phyloP scores from a whole-genome alignment of 2,888 invertebrate genomes.

The Ptilodon capucinus region DNA sequence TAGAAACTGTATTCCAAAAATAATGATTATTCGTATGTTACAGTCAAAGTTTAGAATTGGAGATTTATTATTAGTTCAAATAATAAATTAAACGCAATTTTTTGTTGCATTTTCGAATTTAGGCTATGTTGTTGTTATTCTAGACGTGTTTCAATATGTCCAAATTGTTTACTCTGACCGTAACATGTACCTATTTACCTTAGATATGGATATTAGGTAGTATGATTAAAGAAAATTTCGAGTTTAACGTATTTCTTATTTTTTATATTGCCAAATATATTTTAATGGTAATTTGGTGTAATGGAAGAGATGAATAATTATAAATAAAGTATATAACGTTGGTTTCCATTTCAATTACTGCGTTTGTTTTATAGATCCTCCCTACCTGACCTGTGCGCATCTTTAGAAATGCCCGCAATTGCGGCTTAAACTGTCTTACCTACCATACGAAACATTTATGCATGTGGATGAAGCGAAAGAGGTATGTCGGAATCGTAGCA shows the following conservation, averaged over 20 bases:
- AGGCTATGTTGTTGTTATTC: conserved; percentile 29
- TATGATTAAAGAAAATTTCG: conserved; percentile 65
- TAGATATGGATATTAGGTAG: conserved; percentile 64
- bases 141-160: conserved; percentile 25
- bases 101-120: conserved; percentile 7
- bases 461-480: too few species aligned
- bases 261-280: conserved; percentile 82
- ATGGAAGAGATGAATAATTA: conserved; percentile 61
- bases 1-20: conserved; percentile 59
- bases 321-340: conserved; percentile 73
- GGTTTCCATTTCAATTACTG: conserved; percentile 60
- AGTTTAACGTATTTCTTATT: conserved; percentile 78
- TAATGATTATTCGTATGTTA: conserved; percentile 43
- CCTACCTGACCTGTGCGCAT: neutral
- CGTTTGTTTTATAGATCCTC: neutral
- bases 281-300: conserved; percentile 74
- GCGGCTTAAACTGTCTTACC: too few species aligned
- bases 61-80: neutral
- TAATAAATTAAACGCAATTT: conserved; percentile 2
- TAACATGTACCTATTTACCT: conserved; percentile 47
- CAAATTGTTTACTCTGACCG: conserved; percentile 47
- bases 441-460: too few species aligned
- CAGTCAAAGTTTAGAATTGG: conserved; percentile 53
- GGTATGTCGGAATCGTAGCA: too few species aligned
- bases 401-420: too few species aligned